Evolutionary conservation across 1,140 invertebrate genomes (phyloP), one percentile per base, ranked within the genome.

Genomic region (Drosophila azteca): DNA sequence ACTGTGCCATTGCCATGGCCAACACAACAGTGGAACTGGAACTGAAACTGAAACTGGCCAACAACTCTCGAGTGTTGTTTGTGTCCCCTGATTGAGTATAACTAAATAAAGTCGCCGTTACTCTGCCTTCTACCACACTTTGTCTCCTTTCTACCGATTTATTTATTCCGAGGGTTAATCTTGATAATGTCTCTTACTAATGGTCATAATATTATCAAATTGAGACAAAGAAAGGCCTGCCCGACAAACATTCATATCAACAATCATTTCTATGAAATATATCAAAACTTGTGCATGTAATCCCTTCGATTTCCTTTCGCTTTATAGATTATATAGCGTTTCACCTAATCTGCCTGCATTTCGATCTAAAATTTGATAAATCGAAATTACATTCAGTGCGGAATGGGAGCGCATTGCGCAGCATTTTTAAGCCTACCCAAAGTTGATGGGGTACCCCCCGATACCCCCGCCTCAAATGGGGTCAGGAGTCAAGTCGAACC

Each of bases 51-150:
- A 58, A 79, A 83, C 74, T 73, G 74, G 63, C 63, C 79, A 77
- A 63, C 79, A 79, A 65, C 66, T 83, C 65, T 83, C 65, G 65
- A 83, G 79, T 83, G 79, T 54, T 83, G 79, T 84, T 83, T 83
- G 80, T 66, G 62, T 63, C 35, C 79, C 61, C 79, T 83, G 79
- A 83, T 83, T 83, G 80, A 83, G 80, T 83, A 76, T 83, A 76
- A 77, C 79, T 83, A 83, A 83, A 79, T 83, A 83, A 83, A 83
- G 65, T 74, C 45, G 0, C 29, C 41, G 9, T 22, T 5, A 13
- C 24, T 26, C 24, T 5, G 15, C 20, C 48, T 39, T 17, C 51
- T 13, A 9, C 11, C 11, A 9, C 15, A 2, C 6, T 15, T 13
- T 2, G 15, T 17, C n/a, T 39, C 35, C 13, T 5, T 13, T 39